Evolutionary conservation across 2,888 invertebrate genomes (phyloP).

Genomic region (Conops quadrifasciatus): DNA sequence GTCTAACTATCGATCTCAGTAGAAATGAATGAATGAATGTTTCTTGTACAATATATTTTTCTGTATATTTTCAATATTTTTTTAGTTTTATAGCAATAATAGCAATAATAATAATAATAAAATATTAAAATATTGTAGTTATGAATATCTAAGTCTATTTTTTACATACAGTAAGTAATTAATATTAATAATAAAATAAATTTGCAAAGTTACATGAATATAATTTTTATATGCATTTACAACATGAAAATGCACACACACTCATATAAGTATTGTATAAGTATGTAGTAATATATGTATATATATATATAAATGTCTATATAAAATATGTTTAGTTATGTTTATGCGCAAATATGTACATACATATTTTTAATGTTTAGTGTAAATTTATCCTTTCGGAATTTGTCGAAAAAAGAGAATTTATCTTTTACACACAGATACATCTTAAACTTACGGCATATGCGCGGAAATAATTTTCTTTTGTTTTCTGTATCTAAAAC

Average conservation of each 20-base stretch:
- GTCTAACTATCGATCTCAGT: too few relatives aligned
- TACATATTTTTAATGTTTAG: constrained; percentile 25
- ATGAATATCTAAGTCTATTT: constrained; percentile 28
- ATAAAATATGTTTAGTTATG: constrained; percentile 26
- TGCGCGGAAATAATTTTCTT: constrained; percentile 24
- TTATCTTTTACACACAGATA: not conserved
- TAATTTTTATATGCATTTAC: constrained; percentile 14
- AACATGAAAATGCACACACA: constrained; percentile 18
- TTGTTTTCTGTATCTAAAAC: constrained; percentile 4
- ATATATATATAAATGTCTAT: constrained; percentile 23
- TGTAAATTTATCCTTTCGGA: constrained; percentile 18
- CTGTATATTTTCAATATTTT: constrained; percentile 47
- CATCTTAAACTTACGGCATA: constrained; percentile 26
- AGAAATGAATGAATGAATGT: not conserved
- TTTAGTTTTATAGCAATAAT: constrained; percentile 40
- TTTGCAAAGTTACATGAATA: constrained; percentile 30
- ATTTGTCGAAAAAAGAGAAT: not conserved
- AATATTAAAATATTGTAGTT: constrained; percentile 28
- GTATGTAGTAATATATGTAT: constrained; percentile 2
- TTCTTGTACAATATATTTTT: constrained; percentile 31
- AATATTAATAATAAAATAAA: constrained; percentile 27
- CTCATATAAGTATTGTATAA: not conserved
- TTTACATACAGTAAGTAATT: constrained; percentile 27
- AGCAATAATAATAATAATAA: constrained; percentile 19
- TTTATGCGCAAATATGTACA: constrained; percentile 37